Evolutionary conservation across 2,888 invertebrate species (phyloP), one percentile per base, ranked within the genome.

Genomic region (Nomada ferruginata): DNA sequence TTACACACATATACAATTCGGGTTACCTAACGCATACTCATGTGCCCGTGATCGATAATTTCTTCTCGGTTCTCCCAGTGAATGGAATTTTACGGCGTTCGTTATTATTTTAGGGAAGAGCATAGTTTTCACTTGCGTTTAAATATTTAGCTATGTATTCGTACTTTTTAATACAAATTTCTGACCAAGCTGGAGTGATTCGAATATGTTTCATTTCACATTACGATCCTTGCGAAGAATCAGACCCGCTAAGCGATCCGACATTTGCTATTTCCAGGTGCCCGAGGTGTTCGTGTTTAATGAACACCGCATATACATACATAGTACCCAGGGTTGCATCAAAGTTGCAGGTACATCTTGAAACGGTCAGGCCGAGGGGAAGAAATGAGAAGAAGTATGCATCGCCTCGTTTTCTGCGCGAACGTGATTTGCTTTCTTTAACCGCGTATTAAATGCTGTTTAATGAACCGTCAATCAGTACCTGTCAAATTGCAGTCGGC

Each of bases 391-490:
- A 52, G 60, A 68, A 65, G 42, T 15, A 47, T 42, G 29, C 60
- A 42, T 47, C 9, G 47, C 23, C 72, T 69, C 53, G 71, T 71
- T 74, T 68, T 53, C 75, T 26, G 20, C 23, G 29, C 63, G 71
- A 42, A n/a, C n/a, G 18, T 64, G 44, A 77, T 61, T 70, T 60
- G 64, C 52, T 63, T 65, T 55, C 20, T 70, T 64, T 44, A 44
- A 53, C 55, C 60, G 59, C 73, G 59, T 61, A 80, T 83, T 76
- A 76, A 83, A 73, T 72, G 80, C 26, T 64, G 61, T 80, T 76
- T 73, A 83, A 83, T 66, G 80, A 83, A 71, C 76, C 57, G 76
- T 66, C 75, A 80, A 83, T 83, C 76, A 80, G 69, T 76, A 76
- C 70, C 63, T 68, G 76, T 76, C 76, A 76, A 72, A 80, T 75